Evolutionary conservation across 2,888 invertebrate genomes (phyloP).

Genomic region (Nomada fabriciana): DNA sequence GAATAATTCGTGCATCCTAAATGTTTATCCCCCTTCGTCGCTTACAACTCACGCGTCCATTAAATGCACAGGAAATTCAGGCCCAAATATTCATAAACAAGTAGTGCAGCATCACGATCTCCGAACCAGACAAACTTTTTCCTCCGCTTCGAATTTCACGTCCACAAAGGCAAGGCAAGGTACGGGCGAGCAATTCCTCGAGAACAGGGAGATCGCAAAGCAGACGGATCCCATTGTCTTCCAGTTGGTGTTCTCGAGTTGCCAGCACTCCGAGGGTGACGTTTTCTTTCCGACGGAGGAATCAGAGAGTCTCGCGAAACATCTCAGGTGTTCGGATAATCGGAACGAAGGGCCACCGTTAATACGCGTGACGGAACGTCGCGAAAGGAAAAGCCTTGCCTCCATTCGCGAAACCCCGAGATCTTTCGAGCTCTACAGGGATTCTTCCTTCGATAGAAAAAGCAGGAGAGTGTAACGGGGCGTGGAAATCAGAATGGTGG

Average conservation of each 20-base stretch:
- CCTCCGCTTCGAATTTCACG: background rate
- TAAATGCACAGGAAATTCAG: too few relatives aligned
- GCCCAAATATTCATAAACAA: background rate
- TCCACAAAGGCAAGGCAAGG: background rate
- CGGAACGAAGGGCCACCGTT: background rate
- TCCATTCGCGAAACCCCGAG: conserved; percentile 12
- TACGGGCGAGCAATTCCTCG: background rate
- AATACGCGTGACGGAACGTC: background rate
- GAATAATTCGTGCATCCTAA: too few relatives aligned
- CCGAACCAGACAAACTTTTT: background rate
- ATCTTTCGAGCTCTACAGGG: conserved; percentile 34
- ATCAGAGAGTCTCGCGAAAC: background rate
- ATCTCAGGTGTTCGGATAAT: background rate
- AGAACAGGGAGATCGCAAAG: background rate
- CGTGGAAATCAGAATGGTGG: conserved; percentile 62
- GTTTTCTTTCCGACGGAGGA: background rate
- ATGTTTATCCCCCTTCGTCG: too few relatives aligned
- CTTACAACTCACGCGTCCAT: too few relatives aligned
- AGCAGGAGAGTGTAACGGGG: conserved; percentile 59
- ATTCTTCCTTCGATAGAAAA: conserved; percentile 57
- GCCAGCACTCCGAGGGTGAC: background rate
- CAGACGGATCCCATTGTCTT: conserved; percentile 8
- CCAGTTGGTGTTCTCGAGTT: background rate
- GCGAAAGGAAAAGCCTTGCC: conserved; percentile 7
- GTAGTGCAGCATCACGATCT: background rate